Percentiles rank a stretch among this genome's conserved stretches.
phyloP scores from a whole-genome alignment of 2,888 invertebrate genomes.

The Zonitis immaculata region DNA sequence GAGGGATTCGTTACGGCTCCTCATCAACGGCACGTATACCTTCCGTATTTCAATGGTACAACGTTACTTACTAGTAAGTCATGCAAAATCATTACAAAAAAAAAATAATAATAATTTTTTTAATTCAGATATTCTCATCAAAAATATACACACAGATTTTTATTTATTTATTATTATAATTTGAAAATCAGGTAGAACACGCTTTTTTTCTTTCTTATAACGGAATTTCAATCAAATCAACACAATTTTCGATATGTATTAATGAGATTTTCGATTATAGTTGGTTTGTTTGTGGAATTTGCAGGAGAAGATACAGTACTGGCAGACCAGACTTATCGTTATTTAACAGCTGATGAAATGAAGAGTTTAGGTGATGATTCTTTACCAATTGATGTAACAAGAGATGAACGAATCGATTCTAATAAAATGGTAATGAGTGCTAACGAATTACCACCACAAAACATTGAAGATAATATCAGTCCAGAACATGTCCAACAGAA shows the following conservation, averaged over 20 bases:
- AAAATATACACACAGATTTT: conserved; percentile 10
- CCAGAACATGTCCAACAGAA: conserved; percentile 57
- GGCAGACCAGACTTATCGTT: conserved; percentile 86
- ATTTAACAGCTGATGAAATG: conserved; percentile 93
- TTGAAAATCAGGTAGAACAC: no score
- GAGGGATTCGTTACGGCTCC: conserved; percentile 65
- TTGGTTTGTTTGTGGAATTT: conserved; percentile 21
- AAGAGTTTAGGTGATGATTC: conserved; percentile 92
- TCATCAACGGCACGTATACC: conserved; percentile 74
- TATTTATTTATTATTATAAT: no score
- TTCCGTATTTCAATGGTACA: conserved; percentile 80
- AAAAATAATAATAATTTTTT: not conserved
- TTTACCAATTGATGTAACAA: conserved; percentile 86
- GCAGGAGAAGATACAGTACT: conserved; percentile 87
- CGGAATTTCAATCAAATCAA: not conserved
- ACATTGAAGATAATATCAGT: conserved; percentile 59
- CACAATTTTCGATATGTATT: not conserved
- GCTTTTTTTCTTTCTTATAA: no score
- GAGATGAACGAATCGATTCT: conserved; percentile 80
- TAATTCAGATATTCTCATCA: not conserved
- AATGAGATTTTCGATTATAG: not conserved
- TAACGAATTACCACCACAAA: conserved; percentile 53
- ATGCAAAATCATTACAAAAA: conserved; percentile 12
- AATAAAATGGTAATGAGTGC: conserved; percentile 54
- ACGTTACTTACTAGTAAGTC: conserved; percentile 76